Evolutionary conservation across 2,888 invertebrate species (phyloP).

Genomic region (Metellina segmentata): DNA sequence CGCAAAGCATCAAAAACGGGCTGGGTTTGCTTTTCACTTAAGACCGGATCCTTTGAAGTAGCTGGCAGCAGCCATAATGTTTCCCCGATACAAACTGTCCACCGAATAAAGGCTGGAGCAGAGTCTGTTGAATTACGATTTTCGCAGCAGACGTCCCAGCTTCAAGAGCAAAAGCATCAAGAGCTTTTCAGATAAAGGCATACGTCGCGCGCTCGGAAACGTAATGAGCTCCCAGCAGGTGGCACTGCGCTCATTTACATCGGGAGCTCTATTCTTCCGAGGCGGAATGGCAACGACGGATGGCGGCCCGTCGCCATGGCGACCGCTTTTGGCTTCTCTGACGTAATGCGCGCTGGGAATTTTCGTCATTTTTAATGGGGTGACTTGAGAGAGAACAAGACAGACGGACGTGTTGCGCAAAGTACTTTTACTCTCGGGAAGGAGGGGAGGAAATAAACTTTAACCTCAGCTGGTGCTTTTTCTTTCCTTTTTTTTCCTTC

Average conservation of each 20-base stretch:
- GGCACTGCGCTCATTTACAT: constrained; percentile 63
- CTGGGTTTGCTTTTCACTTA: too few species aligned
- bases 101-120: too few species aligned
- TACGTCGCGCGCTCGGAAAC: constrained; percentile 56
- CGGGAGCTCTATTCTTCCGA: constrained; percentile 62
- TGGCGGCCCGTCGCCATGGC: constrained; percentile 52
- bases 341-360: constrained; percentile 64
- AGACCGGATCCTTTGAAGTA: too few species aligned
- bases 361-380: constrained; percentile 67
- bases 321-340: constrained; percentile 60
- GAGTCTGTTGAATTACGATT: too few species aligned
- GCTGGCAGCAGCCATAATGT: too few species aligned
- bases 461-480: constrained; percentile 23
- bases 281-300: constrained; percentile 68
- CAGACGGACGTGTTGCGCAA: background rate
- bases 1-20: too few species aligned
- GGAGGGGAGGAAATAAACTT: constrained; percentile 24
- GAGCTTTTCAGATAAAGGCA: background rate
- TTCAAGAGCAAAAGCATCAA: constrained; percentile 23
- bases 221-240: constrained; percentile 75
- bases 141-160: background rate
- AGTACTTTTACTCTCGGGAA: background rate
- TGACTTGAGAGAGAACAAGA: background rate
- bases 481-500: background rate
- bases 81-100: too few species aligned